These are phyloP conservation scores for Notarius quadriscutis DNA, from an alignment of 2,113 vertebrate genomes.

Conservation along the genomic window DNA sequence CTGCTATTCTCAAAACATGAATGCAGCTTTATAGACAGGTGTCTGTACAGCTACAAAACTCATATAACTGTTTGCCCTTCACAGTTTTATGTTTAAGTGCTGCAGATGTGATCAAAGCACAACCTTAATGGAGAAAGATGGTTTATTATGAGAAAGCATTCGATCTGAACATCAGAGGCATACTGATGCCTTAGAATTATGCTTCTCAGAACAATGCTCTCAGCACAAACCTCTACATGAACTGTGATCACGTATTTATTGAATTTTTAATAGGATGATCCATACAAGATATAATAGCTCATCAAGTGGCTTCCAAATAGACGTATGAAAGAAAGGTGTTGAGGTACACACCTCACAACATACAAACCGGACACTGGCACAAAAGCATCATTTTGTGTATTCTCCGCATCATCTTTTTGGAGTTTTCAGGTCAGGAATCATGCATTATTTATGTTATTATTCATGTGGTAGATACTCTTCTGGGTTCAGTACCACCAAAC, in stretches of 20 bases:
- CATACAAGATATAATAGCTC: not conserved
- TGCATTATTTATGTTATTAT: constrained; percentile 30
- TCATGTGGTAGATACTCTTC: constrained; percentile 4
- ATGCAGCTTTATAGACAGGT: not conserved
- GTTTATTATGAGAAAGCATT: not conserved
- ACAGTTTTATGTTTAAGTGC: not conserved
- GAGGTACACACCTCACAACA: not conserved
- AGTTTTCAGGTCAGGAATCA: not conserved
- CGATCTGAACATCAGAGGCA: not conserved
- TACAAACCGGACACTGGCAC: not conserved
- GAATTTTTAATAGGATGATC: not conserved
- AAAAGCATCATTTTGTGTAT: not conserved
- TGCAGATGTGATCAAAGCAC: not conserved
- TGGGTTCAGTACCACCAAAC: not conserved
- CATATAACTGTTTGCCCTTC: not conserved
- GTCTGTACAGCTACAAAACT: not conserved
- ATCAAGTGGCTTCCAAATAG: not conserved
- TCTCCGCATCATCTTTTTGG: not conserved
- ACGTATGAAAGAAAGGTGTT: not conserved
- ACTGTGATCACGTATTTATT: constrained; percentile 14
- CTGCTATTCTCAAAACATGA: not conserved
- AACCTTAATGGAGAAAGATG: not conserved
- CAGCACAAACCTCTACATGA: not conserved
- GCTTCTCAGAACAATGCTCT: not conserved
- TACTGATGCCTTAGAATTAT: not conserved